A percentile compares a stretch with the other conserved stretches of the same genome.
These are phyloP conservation scores for Sycophila texana DNA, from an alignment of 2,888 invertebrate species.

Conservation along the genomic window DNA sequence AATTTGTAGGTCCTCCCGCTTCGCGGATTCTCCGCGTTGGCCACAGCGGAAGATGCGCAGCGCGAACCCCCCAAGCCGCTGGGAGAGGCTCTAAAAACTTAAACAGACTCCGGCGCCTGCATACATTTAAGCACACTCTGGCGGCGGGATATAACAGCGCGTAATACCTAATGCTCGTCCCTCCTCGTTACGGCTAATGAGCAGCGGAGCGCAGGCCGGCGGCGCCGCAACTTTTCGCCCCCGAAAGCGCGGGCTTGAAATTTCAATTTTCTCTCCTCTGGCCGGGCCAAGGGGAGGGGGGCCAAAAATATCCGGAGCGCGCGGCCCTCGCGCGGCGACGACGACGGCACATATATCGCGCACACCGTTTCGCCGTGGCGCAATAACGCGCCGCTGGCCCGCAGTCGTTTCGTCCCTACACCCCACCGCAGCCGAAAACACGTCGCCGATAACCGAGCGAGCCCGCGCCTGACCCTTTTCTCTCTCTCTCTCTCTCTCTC, in stretches of 20 bases:
- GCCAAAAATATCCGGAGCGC: conserved; percentile 15
- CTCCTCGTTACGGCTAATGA: conserved; percentile 48
- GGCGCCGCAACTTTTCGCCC: conserved; percentile 5
- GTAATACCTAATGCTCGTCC: conserved; percentile 41
- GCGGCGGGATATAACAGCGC: conserved; percentile 14
- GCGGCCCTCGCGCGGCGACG: not conserved
- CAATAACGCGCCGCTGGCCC: conserved; percentile 23
- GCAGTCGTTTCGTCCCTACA: not conserved
- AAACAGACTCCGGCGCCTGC: conserved; percentile 5
- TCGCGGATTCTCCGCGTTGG: conserved; percentile 5
- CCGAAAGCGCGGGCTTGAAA: conserved; percentile 8
- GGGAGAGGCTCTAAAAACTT: conserved; percentile 8
- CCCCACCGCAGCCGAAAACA: conserved; percentile 20
- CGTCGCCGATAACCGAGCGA: conserved; percentile 40
- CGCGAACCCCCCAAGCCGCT: not conserved
- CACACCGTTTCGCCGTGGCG: not conserved
- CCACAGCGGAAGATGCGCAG: not conserved
- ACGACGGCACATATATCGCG: not conserved
- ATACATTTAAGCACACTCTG: conserved; percentile 8
- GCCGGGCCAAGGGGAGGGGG: not conserved
- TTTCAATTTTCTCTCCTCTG: conserved; percentile 37
- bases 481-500: not conserved
- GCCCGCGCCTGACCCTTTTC: not conserved
- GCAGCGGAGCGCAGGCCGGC: not conserved
- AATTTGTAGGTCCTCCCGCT: conserved; percentile 38